Conservation (phyloP, 1,140 invertebrate species). For the Telenomus remus region DNA sequence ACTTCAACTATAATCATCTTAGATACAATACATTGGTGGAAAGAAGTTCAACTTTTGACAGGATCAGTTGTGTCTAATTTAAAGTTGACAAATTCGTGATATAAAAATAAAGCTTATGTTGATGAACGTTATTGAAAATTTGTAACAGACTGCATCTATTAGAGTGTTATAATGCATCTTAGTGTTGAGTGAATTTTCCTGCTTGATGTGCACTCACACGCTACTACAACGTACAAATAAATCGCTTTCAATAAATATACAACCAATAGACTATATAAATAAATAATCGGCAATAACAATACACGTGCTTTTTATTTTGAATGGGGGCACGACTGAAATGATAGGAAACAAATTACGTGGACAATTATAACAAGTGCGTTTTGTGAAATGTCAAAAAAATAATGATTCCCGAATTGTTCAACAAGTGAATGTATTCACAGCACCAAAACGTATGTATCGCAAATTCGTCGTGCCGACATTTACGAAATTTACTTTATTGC, state of each 20-base stretch:
- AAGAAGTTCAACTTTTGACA: too few relatives aligned
- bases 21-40: too few relatives aligned
- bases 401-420: slow-evolving; percentile 34
- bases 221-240: slow-evolving; percentile 69
- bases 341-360: slow-evolving; percentile 18
- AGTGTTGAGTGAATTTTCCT: slow-evolving; percentile 7
- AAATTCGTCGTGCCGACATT: slow-evolving; percentile 22
- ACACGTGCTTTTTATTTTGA: slow-evolving; percentile 32
- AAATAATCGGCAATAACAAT: slow-evolving; percentile 67
- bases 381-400: slow-evolving; percentile 39
- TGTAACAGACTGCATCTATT: too few relatives aligned
- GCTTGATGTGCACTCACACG: slow-evolving; percentile 34
- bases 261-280: slow-evolving; percentile 74
- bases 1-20: too few relatives aligned
- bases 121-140: too few relatives aligned
- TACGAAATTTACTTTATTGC: slow-evolving; percentile 11
- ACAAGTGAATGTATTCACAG: slow-evolving; percentile 54
- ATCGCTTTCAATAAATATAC: slow-evolving; percentile 71
- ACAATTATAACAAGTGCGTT: slow-evolving; percentile 22
- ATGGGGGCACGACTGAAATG: slow-evolving; percentile 25
- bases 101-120: slow-evolving; percentile 22
- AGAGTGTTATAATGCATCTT: background rate
- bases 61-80: background rate
- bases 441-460: slow-evolving; percentile 27
- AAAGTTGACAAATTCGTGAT: slow-evolving; percentile 9